Evolutionary conservation across 2,888 invertebrate genomes (phyloP), one percentile per base, ranked within the genome.

Genomic region (Apamea epomidion): DNA sequence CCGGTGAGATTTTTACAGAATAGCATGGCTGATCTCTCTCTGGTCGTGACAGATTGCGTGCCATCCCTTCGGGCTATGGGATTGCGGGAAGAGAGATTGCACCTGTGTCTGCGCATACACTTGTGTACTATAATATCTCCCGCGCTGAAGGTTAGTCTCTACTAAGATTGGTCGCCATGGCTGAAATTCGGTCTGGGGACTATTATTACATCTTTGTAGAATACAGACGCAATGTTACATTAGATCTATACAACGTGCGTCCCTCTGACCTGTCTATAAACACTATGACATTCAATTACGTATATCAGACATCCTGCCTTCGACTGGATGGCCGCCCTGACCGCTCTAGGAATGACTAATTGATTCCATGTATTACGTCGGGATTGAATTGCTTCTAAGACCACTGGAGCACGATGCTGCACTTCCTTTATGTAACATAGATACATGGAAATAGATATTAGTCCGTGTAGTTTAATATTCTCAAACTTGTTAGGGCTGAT

Each of bases 281-380:
- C 54, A 58, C 25, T 25, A 58, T 25, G 25, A 42, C 7, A 32
- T n/a, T n/a, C n/a, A 69, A 80, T 62, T 62, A 72, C 48, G 14
- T 29, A 25, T n/a, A 14, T 25, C 7, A 72, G 10, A 21, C 21
- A 14, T n/a, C 32, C 7, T 64, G 62, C 42, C n/a, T 45, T 45
- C 12, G 21, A 64, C 18, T 58, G 21, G 29, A 71, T 12, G 29
- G 45, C 54, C n/a, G 29, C 54, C 14, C 18, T 29, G 32, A 48
- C 80, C 74, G 18, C 45, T 48, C 6, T 45, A 48, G 81, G 18
- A 65, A 16, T 74, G 29, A 37, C 21, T 81, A 74, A 81, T 74
- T 81, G 74, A 67, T 74, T 58, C 18, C 48, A n/a, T 25, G 25
- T 29, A 18, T 32, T 29, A 29, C 29, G 29, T 67, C 48, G 1